A percentile compares a stretch with the other conserved stretches of the same genome.
These are phyloP conservation scores for Tragelaphus strepsiceros DNA, from an alignment of 2,113 vertebrate genomes.

Conservation along the genomic window DNA sequence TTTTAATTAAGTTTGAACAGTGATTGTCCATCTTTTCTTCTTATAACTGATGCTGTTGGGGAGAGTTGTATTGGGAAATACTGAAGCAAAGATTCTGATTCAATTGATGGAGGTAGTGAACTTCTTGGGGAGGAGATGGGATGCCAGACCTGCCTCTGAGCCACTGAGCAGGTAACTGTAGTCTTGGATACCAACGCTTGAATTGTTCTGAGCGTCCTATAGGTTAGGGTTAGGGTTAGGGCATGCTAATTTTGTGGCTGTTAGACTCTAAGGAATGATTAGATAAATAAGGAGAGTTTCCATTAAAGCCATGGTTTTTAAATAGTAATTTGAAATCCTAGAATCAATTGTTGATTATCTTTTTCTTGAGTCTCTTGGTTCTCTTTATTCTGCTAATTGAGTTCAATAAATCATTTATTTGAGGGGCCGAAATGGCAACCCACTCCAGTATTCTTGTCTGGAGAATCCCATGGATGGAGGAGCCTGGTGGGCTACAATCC, in stretches of 20 bases:
- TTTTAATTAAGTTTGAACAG: neutral
- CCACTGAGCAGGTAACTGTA: neutral
- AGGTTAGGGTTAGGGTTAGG: neutral
- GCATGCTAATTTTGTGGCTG: neutral
- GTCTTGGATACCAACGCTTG: neutral
- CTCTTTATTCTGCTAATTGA: neutral
- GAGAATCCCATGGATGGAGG: too few relatives aligned
- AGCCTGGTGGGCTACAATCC: too few relatives aligned
- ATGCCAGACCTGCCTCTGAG: neutral
- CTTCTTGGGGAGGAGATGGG: neutral
- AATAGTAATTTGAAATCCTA: neutral
- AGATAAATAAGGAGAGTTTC: neutral
- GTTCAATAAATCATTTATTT: neutral
- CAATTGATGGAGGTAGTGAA: neutral
- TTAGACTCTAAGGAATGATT: neutral
- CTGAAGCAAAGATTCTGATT: neutral
- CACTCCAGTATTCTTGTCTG: too few relatives aligned
- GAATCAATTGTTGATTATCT: neutral
- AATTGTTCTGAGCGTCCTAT: neutral
- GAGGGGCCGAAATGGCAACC: neutral
- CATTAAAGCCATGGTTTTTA: neutral
- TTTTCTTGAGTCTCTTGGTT: neutral
- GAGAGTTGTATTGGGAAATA: neutral
- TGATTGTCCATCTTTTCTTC: neutral
- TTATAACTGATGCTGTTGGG: neutral